phyloP scores from a whole-genome alignment of 2,888 invertebrate genomes.

The Agrochola macilenta region DNA sequence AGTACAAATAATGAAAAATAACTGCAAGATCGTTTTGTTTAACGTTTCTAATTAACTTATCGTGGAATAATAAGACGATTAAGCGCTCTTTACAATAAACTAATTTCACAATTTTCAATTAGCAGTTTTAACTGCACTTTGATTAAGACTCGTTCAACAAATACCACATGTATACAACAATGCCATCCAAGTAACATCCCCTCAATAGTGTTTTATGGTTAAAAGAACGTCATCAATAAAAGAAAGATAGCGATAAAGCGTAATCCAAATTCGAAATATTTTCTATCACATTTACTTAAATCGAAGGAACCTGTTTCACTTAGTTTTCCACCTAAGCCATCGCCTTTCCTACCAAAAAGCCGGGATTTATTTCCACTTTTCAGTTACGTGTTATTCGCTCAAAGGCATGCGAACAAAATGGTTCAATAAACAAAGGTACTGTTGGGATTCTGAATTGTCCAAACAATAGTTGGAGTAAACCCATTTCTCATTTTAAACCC shows the following conservation, averaged over 20 bases:
- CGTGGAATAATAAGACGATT: not conserved
- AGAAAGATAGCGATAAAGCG: constrained; percentile 10
- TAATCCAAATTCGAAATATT: constrained; percentile 51
- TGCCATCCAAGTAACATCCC: not conserved
- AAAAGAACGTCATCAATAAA: not conserved
- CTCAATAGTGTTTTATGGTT: not conserved
- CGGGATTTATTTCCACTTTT: constrained; percentile 80
- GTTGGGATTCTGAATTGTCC: constrained; percentile 36
- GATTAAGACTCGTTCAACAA: not conserved
- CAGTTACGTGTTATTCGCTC: constrained; percentile 73
- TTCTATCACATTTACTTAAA: constrained; percentile 62
- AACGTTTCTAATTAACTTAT: constrained; percentile 13
- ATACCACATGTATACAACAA: not conserved
- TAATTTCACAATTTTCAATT: constrained; percentile 15
- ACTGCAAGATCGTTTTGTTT: not conserved
- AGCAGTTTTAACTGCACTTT: not conserved
- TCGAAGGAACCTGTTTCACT: constrained; percentile 57
- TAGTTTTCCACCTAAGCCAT: constrained; percentile 56
- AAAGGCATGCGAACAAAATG: constrained; percentile 70
- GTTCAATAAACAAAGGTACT: constrained; percentile 60
- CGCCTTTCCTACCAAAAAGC: constrained; percentile 64
- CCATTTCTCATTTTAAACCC: constrained; percentile 40
- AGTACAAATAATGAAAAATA: not conserved
- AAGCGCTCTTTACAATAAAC: constrained; percentile 7
- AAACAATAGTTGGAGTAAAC: constrained; percentile 45